Evolutionary conservation across 2,797 vertebrate species (phyloP), one percentile per base, ranked within the genome.

Genomic region (Anniella stebbinsi): DNA sequence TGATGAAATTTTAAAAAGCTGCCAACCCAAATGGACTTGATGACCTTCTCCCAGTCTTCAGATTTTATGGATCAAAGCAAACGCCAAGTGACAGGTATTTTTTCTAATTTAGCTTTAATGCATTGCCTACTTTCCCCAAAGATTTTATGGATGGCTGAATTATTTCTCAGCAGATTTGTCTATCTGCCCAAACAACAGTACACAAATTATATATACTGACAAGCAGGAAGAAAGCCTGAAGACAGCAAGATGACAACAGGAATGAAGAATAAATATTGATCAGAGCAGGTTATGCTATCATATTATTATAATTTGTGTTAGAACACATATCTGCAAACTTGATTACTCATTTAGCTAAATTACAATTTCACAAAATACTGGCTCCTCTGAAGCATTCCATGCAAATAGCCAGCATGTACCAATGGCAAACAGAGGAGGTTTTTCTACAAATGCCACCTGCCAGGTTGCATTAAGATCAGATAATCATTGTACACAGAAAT

Each of bases 401-500:
- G 4, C 78, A 90, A 89, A 69, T 18, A 60, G 36, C 48, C 63
- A 86, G 45, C 38, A 80, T 86, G 51, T 10, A 38, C 69, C 25
- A n/a, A 75, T 25, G 30, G 54, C 72, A 90, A 80, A 77, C 54
- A 87, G 21, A 84, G 81, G 77, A 87, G 93, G 91, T 92, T 92
- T 93, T 96, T 94, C 96, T 95, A 95, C 94, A 92, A 73, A 77
- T 87, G 92, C 80, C 91, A 94, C 92, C 93, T 95, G 93, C 90
- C 94, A 94, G 92, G 95, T 91, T 96, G 92, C 91, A 94, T 95
- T 91, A 92, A 93, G 93, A 95, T 95, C 95, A 96, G 92, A 87
- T 95, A 96, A 91, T 92, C 95, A 94, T 92, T 93, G 92, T 96
- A 96, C 94, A 90, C 28, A 89, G 92, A 95, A 96, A 96, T 97